These are phyloP conservation scores for Hylomyscus alleni DNA, from an alignment of 2,797 vertebrate species.

Conservation along the genomic window DNA sequence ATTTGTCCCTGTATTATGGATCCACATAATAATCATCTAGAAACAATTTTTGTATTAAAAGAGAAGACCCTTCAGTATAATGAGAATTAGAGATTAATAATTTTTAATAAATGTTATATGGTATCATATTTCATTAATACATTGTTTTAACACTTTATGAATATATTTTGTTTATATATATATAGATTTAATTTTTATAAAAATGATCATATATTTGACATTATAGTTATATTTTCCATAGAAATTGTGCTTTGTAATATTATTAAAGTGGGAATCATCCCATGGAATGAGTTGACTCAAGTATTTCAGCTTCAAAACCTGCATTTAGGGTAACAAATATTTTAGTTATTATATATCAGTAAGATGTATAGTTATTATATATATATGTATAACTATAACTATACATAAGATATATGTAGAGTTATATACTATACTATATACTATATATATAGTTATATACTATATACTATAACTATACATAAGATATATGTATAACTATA, in stretches of 20 bases:
- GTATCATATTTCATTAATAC: background rate
- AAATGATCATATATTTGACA: background rate
- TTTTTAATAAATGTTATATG: background rate
- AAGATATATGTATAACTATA: too few relatives aligned
- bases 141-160: background rate
- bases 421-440: too few relatives aligned
- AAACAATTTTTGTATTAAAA: background rate
- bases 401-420: too few relatives aligned
- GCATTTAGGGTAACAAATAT: background rate
- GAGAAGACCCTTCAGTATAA: background rate
- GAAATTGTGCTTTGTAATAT: background rate
- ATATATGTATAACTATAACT: too few relatives aligned
- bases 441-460: too few relatives aligned
- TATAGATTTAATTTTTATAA: conserved; percentile 25
- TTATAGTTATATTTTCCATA: background rate
- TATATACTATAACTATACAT: too few relatives aligned
- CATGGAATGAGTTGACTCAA: conserved; percentile 9
- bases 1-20: background rate
- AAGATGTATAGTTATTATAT: too few relatives aligned
- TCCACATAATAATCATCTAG: background rate
- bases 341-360: background rate
- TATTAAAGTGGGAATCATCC: background rate
- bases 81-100: background rate
- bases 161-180: conserved; percentile 25
- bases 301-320: conserved; percentile 10